A percentile compares a stretch with the other conserved stretches of the same genome.
Evolutionary conservation across 2,797 vertebrate species (phyloP).

Genomic region (Gastrophryne carolinensis): DNA sequence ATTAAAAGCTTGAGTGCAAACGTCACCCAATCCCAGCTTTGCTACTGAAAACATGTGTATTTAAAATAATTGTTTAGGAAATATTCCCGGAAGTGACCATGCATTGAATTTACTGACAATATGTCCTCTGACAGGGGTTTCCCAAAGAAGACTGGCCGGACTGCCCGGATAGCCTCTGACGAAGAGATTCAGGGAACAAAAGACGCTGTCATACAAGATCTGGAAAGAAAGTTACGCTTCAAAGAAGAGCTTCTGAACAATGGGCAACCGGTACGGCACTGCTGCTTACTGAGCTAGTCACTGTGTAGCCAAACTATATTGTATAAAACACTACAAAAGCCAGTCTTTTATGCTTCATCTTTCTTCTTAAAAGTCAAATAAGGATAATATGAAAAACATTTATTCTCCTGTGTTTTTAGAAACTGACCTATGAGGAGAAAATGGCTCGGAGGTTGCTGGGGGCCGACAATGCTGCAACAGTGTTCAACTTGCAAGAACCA

Average conservation of each 20-base stretch:
- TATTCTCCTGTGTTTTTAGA: constrained; percentile 70
- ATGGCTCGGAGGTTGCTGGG: constrained; percentile 96
- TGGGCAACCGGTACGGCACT: constrained; percentile 75
- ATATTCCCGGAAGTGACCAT: too few relatives aligned
- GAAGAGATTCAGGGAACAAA: constrained; percentile 97
- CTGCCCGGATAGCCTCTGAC: constrained; percentile 83
- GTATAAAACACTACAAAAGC: too few relatives aligned
- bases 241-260: constrained; percentile 95
- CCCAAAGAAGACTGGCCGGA: constrained; percentile 76
- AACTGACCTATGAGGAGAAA: constrained; percentile 96
- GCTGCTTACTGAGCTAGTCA: background rate
- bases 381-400: too few relatives aligned
- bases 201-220: constrained; percentile 95
- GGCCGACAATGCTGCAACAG: constrained; percentile 90
- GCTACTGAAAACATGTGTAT: background rate
- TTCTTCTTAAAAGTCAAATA: background rate
- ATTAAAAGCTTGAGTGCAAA: too few relatives aligned
- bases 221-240: constrained; percentile 96
- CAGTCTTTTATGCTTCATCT: background rate
- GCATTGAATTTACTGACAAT: background rate
- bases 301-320: background rate
- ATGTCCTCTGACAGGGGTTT: constrained; percentile 67
- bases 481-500: constrained; percentile 86
- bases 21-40: background rate
- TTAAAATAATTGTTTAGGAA: too few relatives aligned